Evolutionary conservation across 2,113 vertebrate species (phyloP), one percentile per base, ranked within the genome.

Genomic region (Euleptes europaea): DNA sequence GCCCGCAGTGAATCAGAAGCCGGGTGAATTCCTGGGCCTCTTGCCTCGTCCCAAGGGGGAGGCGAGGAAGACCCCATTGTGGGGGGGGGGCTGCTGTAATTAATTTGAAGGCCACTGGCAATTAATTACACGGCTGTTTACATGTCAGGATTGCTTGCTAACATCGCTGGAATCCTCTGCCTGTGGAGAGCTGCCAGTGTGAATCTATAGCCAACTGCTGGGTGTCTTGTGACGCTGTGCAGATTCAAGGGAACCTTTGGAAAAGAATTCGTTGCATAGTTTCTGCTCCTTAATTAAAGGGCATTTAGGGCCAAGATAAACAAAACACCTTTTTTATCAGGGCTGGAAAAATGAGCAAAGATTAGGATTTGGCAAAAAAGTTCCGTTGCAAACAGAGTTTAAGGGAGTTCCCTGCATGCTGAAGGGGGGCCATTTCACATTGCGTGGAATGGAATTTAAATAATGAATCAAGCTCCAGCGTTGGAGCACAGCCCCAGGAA

Each of bases 71-170:
- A 33, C 70, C 35, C 54, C 2, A 9, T 26, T 14, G 73, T 63
- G 73, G 67, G 75, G 70, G 1, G 0, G 0, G 40, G 82, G 80
- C 78, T 1, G 5, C 1, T 0, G 54, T 49, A 84, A 10, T 69
- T 80, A 85, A 19, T 72, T 80, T 1, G 0, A 31, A 87, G 33
- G 81, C 78, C 21, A 0, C 28, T 84, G 71, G 74, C 77, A 87
- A 92, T 92, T 90, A 90, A 76, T 84, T 83, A 86, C 82, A 80
- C 57, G 72, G 51, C 60, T 93, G 92, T 93, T 93, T 93, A 91
- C 78, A 82, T 89, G 87, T 94, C 80, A 33, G 63, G 31, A 78
- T 88, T 90, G 66, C 86, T 65, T 84, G 19, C 82, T 82, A 88
- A 73, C 85, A 84, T 84, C 88, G 70, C 72, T 38, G 69, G 80